A percentile compares a stretch with the other conserved stretches of the same genome.
Evolutionary conservation across 2,113 vertebrate species (phyloP).

Genomic region (Daphoenositta chrysoptera): DNA sequence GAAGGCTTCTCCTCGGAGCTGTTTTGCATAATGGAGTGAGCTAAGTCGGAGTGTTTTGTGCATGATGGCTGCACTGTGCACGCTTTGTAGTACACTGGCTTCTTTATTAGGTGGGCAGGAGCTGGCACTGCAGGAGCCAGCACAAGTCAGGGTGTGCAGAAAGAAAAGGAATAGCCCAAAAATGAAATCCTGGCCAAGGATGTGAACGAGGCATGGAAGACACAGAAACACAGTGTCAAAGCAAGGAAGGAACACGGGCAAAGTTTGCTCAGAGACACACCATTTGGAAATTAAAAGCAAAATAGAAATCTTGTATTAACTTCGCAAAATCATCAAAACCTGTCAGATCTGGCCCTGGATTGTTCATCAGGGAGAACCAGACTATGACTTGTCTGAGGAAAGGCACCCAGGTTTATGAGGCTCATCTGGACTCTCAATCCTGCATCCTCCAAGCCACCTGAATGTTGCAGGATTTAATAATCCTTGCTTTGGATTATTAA

Average conservation of each 20-base stretch:
- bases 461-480: not conserved
- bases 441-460: not conserved
- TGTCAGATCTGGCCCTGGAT: not conserved
- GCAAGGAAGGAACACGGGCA: fast-evolving
- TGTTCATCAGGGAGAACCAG: not conserved
- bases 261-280: not conserved
- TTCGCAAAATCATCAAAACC: not conserved
- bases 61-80: not conserved
- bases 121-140: not conserved
- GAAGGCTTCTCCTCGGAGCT: not conserved
- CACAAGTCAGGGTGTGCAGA: not conserved
- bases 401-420: not conserved
- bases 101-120: not conserved
- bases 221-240: not conserved
- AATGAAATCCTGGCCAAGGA: not conserved
- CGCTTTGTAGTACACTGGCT: not conserved
- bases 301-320: not conserved
- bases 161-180: not conserved
- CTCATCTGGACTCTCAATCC: not conserved
- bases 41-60: not conserved
- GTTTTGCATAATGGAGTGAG: not conserved
- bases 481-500: not conserved
- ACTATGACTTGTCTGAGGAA: not conserved
- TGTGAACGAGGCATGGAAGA: not conserved
- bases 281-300: not conserved